These are phyloP conservation scores for Cladopsammia gracilis DNA, from an alignment of 64 coral and sea anemone species.

Conservation along the genomic window DNA sequence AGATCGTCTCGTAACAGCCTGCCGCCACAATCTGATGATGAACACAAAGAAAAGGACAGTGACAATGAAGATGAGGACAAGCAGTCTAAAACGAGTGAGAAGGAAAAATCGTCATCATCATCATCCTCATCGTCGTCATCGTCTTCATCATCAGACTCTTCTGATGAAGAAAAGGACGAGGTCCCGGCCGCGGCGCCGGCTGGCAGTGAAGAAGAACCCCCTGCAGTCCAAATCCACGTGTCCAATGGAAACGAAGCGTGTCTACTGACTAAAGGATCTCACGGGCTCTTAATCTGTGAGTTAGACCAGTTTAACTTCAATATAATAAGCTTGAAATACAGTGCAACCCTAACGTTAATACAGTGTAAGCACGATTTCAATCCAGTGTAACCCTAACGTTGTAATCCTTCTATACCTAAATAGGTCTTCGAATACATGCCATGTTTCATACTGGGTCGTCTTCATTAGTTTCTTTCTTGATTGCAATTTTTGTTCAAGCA, in stretches of 20 bases:
- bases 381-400: too few relatives aligned
- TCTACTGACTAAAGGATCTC: slow-evolving; percentile 95
- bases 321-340: not conserved
- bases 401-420: too few relatives aligned
- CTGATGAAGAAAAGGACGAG: slow-evolving; percentile 5
- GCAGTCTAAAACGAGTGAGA: slow-evolving; percentile 56
- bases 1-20: slow-evolving; percentile 17
- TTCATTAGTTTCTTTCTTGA: too few relatives aligned
- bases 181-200: not conserved
- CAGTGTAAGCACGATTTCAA: too few relatives aligned
- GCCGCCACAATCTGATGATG: not conserved
- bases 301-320: not conserved
- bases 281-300: slow-evolving; percentile 98
- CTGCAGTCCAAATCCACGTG: slow-evolving; percentile 81
- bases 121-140: slow-evolving; percentile 57
- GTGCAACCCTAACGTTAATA: too few relatives aligned
- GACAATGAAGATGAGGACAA: slow-evolving; percentile 20
- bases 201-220: slow-evolving; percentile 65
- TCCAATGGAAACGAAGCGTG: slow-evolving; percentile 92
- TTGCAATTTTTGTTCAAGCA: too few relatives aligned
- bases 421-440: too few relatives aligned
- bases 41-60: not conserved
- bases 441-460: too few relatives aligned
- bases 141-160: slow-evolving; percentile 45
- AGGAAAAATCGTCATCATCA: slow-evolving; percentile 3